phyloP scores from a whole-genome alignment of 1,140 invertebrate genomes.

The Rhynchophorus ferrugineus region DNA sequence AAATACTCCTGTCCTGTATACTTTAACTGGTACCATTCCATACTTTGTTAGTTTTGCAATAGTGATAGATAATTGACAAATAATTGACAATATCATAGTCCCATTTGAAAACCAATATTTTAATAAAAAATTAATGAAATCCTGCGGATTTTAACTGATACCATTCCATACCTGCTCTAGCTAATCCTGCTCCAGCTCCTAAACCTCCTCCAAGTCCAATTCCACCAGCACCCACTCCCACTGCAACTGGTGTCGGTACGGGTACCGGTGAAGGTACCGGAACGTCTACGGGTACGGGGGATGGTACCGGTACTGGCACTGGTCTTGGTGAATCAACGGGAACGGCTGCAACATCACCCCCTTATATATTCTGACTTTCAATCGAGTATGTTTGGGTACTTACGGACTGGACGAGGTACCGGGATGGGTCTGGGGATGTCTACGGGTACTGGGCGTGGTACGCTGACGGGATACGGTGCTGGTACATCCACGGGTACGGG shows the following conservation, averaged over 20 bases:
- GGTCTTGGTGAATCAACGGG: slow-evolving; percentile 12
- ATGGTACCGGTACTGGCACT: slow-evolving; percentile 7
- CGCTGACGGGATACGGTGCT: slow-evolving; percentile 28
- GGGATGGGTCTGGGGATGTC: slow-evolving; percentile 19
- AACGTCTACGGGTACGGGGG: slow-evolving; percentile 11
- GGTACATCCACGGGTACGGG: slow-evolving; percentile 18
- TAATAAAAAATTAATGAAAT: too few relatives aligned
- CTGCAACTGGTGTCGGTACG: slow-evolving; percentile 11
- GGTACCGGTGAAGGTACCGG: slow-evolving; percentile 16
- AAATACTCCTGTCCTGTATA: too few relatives aligned
- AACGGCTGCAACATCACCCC: slow-evolving; percentile 9
- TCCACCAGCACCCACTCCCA: slow-evolving; percentile 2
- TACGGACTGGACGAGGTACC: slow-evolving; percentile 14
- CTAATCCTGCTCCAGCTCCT: too few relatives aligned
- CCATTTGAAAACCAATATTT: too few relatives aligned
- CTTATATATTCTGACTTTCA: background rate
- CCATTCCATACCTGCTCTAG: too few relatives aligned
- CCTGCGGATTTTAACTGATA: too few relatives aligned
- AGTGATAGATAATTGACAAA: too few relatives aligned
- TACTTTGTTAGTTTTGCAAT: too few relatives aligned
- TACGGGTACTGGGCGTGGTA: slow-evolving; percentile 32
- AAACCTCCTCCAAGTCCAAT: slow-evolving; percentile 3
- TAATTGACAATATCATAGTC: too few relatives aligned
- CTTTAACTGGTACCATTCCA: too few relatives aligned
- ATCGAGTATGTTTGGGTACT: background rate